phyloP scores from a whole-genome alignment of 2,888 invertebrate genomes.

The Drosophila macrospina region DNA sequence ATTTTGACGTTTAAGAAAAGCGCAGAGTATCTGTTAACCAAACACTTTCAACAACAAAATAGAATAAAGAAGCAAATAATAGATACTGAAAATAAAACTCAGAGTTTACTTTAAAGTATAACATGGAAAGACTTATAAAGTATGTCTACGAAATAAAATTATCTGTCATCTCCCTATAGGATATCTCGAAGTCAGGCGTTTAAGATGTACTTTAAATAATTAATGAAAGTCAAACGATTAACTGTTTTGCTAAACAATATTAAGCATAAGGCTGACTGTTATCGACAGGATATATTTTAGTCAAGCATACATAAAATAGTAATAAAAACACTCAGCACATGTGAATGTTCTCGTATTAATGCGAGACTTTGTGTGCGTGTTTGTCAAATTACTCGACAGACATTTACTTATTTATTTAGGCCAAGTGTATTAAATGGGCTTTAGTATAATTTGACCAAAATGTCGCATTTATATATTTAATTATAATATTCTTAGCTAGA shows the following conservation, averaged over 20 bases:
- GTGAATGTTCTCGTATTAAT: slow-evolving; percentile 16
- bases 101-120: no score
- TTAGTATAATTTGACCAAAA: slow-evolving; percentile 46
- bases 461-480: slow-evolving; percentile 44
- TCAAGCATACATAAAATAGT: neutral
- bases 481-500: slow-evolving; percentile 21
- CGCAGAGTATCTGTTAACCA: no score
- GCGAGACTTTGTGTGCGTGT: slow-evolving; percentile 24
- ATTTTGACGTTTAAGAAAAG: no score
- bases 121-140: no score
- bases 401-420: slow-evolving; percentile 56
- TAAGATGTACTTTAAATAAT: no score
- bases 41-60: no score
- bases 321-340: slow-evolving; percentile 21
- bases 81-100: no score
- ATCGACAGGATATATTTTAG: slow-evolving; percentile 13
- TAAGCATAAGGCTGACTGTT: no score
- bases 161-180: no score
- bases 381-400: slow-evolving; percentile 13
- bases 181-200: no score
- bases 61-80: no score
- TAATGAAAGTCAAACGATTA: neutral
- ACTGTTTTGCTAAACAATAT: neutral
- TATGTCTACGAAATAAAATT: no score
- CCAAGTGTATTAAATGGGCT: slow-evolving; percentile 46